phyloP scores from a whole-genome alignment of 2,888 invertebrate genomes.

The Leucozona laternaria region DNA sequence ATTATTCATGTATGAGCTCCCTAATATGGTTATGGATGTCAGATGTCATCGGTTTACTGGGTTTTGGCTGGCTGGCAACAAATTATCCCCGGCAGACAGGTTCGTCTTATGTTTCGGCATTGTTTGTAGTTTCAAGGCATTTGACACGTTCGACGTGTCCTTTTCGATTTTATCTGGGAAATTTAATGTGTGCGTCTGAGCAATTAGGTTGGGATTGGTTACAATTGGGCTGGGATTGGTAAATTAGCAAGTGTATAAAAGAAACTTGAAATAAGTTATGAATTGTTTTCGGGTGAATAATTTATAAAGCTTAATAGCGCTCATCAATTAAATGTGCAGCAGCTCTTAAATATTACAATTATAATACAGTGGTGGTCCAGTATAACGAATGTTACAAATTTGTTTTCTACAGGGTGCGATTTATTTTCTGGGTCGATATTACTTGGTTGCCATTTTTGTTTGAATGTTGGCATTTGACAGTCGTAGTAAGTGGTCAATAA shows the following conservation, averaged over 20 bases:
- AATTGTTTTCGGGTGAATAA: neutral
- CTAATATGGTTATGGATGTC: slow-evolving; percentile 44
- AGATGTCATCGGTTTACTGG: slow-evolving; percentile 8
- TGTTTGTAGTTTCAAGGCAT: slow-evolving; percentile 52
- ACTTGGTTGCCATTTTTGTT: no score
- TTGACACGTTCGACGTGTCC: slow-evolving; percentile 60
- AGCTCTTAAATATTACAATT: neutral
- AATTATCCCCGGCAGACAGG: neutral
- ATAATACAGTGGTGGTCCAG: no score
- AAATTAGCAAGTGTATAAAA: neutral
- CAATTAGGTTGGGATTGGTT: slow-evolving; percentile 22
- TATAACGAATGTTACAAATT: no score
- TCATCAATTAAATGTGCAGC: neutral
- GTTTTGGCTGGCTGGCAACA: neutral
- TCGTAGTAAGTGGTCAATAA: no score
- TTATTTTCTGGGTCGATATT: no score
- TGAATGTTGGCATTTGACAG: no score
- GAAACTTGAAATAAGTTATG: neutral
- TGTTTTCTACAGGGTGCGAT: no score
- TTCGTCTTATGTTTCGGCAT: slow-evolving; percentile 34
- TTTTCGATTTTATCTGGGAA: slow-evolving; percentile 36
- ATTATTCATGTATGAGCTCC: slow-evolving; percentile 30
- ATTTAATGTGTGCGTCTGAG: slow-evolving; percentile 14
- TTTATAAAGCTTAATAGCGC: neutral
- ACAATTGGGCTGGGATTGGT: slow-evolving; percentile 20